phyloP scores from a whole-genome alignment of 37 sponge, comb jelly and placozoan genomes.

The Beroe ovata region DNA sequence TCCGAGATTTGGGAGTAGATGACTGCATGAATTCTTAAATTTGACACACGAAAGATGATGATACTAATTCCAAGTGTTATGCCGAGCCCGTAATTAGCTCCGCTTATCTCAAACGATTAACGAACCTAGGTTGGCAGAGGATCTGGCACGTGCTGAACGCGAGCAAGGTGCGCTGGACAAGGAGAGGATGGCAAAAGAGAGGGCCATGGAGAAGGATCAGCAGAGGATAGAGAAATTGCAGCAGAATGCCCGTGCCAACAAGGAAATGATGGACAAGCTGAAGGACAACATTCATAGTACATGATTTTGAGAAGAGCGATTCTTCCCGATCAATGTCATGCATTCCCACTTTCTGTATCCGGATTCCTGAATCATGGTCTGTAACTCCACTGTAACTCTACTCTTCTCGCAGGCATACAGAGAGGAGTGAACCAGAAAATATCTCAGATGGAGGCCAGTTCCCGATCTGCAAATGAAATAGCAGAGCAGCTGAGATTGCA shows the following conservation, averaged over 20 bases:
- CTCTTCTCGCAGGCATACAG: neutral
- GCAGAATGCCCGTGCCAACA: slow-evolving; percentile 50
- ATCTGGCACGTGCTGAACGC: neutral
- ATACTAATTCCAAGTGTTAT: too few relatives aligned
- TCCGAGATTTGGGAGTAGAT: too few relatives aligned
- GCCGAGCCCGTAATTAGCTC: too few relatives aligned
- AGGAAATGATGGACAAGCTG: slow-evolving; percentile 63
- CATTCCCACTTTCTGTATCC: too few relatives aligned
- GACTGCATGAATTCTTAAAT: too few relatives aligned
- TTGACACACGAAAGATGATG: too few relatives aligned
- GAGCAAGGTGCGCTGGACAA: slow-evolving; percentile 5
- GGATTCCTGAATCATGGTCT: too few relatives aligned
- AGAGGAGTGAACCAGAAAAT: slow-evolving; percentile 38
- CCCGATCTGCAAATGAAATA: slow-evolving; percentile 10
- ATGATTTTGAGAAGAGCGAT: neutral
- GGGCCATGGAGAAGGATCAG: slow-evolving; percentile 49
- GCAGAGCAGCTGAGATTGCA: neutral
- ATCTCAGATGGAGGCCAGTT: slow-evolving; percentile 12
- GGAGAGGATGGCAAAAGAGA: slow-evolving; percentile 11
- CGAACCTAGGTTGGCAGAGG: slow-evolving; percentile 13
- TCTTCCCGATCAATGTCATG: too few relatives aligned
- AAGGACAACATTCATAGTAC: slow-evolving; percentile 59
- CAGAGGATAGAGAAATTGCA: slow-evolving; percentile 55
- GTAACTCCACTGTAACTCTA: neutral
- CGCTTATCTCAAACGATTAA: too few relatives aligned